Conservation (phyloP, 2,797 vertebrate genomes). For the Acridotheres tristis region DNA sequence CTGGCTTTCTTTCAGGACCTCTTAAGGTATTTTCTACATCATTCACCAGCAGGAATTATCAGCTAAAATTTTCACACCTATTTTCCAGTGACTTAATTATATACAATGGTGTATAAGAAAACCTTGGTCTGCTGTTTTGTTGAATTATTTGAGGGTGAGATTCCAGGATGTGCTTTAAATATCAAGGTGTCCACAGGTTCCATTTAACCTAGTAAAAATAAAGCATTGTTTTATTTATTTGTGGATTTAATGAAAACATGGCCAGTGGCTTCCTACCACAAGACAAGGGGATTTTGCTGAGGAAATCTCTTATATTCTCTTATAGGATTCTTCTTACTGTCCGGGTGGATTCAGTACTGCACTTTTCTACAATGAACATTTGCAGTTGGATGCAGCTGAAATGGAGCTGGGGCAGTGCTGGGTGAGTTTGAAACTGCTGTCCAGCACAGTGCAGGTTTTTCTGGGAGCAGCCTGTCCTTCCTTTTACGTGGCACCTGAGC, state of each 20-base stretch:
- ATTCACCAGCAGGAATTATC: neutral
- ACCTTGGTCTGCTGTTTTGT: neutral
- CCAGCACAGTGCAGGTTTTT: neutral
- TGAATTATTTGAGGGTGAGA: neutral
- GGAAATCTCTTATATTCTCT: neutral
- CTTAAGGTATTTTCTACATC: neutral
- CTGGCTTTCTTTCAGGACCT: neutral
- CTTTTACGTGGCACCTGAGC: fast-evolving
- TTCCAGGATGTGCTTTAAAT: neutral
- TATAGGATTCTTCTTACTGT: neutral
- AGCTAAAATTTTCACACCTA: neutral
- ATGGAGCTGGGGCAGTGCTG: neutral
- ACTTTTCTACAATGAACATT: neutral
- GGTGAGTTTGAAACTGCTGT: neutral
- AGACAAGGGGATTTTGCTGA: neutral
- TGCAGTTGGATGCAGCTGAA: neutral
- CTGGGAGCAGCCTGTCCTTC: neutral
- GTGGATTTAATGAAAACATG: neutral
- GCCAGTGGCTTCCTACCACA: neutral
- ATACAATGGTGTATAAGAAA: neutral
- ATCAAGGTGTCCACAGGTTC: neutral
- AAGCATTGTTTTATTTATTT: neutral
- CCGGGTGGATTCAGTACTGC: neutral
- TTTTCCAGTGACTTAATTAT: neutral
- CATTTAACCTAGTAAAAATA: neutral